Evolutionary conservation across 1,140 invertebrate species (phyloP).

Genomic region (Metopolophium dirhodum): DNA sequence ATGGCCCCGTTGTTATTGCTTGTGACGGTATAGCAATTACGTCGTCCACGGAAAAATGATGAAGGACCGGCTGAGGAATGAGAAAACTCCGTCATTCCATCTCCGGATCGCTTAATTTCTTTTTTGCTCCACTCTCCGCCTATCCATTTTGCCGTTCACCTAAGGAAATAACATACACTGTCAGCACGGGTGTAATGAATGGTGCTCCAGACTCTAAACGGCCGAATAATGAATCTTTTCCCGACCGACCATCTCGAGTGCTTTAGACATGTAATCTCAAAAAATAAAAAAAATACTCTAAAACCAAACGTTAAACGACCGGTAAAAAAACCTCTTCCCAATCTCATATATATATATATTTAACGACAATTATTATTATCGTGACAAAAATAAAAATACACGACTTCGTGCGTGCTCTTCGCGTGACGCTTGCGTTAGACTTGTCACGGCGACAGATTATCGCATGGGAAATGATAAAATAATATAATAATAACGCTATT

Average conservation of each 20-base stretch:
- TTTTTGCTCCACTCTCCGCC: conserved; percentile 25
- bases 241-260: background rate
- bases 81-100: conserved; percentile 59
- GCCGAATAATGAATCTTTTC: conserved; percentile 50
- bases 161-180: conserved; percentile 50
- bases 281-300: background rate
- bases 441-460: background rate
- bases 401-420: background rate
- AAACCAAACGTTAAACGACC: background rate
- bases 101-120: conserved; percentile 51
- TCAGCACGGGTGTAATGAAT: conserved; percentile 45
- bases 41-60: conserved; percentile 41
- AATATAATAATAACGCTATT: background rate
- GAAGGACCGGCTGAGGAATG: conserved; percentile 59
- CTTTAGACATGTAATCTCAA: conserved; percentile 39
- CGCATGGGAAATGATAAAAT: background rate
- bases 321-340: background rate
- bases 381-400: background rate
- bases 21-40: conserved; percentile 27
- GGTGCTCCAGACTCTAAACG: conserved; percentile 46
- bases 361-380: background rate
- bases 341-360: background rate
- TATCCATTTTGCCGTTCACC: background rate
- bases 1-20: conserved; percentile 30
- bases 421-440: background rate